Percentiles rank a stretch among this genome's conserved stretches.
These are phyloP conservation scores for Yponomeuta malinellus DNA, from an alignment of 2,888 invertebrate genomes.

Conservation along the genomic window DNA sequence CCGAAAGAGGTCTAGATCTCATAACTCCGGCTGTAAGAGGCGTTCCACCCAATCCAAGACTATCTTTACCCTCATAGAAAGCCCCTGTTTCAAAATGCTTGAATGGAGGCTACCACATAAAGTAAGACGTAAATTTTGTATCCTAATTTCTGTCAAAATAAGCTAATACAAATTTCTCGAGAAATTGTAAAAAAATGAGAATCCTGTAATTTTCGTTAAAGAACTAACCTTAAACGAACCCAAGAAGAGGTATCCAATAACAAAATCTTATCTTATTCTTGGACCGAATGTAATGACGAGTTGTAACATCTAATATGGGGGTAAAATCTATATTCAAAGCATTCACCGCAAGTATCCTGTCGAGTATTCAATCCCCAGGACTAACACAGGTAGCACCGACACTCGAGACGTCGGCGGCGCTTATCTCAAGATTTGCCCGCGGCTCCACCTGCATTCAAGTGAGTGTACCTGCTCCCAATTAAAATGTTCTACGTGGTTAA, in stretches of 20 bases:
- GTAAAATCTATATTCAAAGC: not conserved
- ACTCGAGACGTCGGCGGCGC: slow-evolving; percentile 63
- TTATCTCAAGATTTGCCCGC: slow-evolving; percentile 32
- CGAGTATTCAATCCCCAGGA: slow-evolving; percentile 8
- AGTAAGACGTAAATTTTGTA: too few species aligned
- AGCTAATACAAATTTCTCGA: too few species aligned
- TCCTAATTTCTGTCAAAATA: too few species aligned
- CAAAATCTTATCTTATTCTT: not conserved
- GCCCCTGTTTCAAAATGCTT: too few species aligned
- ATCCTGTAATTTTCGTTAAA: too few species aligned
- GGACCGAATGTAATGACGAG: not conserved
- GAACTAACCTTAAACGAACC: too few species aligned
- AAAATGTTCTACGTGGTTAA: slow-evolving; percentile 8
- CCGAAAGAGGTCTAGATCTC: slow-evolving; percentile 17
- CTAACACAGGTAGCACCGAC: slow-evolving; percentile 47
- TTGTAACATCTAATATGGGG: not conserved
- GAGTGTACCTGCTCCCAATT: slow-evolving; percentile 13
- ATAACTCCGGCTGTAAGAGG: slow-evolving; percentile 18
- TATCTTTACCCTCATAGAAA: slow-evolving; percentile 2
- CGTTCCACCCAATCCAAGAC: slow-evolving; percentile 2
- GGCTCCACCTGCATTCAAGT: slow-evolving; percentile 20
- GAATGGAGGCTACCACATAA: too few species aligned
- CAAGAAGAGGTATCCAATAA: too few species aligned
- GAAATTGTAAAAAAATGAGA: too few species aligned
- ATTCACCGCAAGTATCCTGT: slow-evolving; percentile 5